phyloP scores from a whole-genome alignment of 2,113 vertebrate species.

The Procavia capensis region DNA sequence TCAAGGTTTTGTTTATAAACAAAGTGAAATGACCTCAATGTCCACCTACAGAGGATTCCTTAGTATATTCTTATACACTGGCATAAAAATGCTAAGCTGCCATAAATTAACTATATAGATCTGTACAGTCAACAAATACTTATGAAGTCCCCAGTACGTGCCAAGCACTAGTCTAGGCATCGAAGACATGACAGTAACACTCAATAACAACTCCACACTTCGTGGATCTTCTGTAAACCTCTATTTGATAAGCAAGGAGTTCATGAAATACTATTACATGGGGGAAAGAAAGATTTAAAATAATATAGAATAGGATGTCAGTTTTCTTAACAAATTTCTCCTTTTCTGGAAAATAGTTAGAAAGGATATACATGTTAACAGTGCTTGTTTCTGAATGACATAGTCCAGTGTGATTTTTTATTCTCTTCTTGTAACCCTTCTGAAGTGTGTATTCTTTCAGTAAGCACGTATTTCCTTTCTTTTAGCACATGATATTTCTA shows the following conservation, averaged over 20 bases:
- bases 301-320: neutral
- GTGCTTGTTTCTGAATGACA: neutral
- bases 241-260: neutral
- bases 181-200: neutral
- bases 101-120: neutral
- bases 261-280: neutral
- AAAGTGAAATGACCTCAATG: neutral
- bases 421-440: neutral
- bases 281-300: neutral
- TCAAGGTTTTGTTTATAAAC: neutral
- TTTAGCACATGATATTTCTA: too few relatives aligned
- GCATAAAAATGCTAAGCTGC: neutral
- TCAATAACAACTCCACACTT: neutral
- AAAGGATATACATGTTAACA: neutral
- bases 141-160: neutral
- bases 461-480: neutral
- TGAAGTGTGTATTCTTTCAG: neutral
- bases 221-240: neutral
- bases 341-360: neutral
- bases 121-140: neutral
- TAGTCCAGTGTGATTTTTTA: constrained; percentile 10
- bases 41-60: neutral
- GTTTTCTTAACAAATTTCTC: neutral
- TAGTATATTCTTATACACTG: neutral
- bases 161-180: neutral